Conservation (phyloP, 1,140 invertebrate genomes). For the Kradibia gibbosae region DNA sequence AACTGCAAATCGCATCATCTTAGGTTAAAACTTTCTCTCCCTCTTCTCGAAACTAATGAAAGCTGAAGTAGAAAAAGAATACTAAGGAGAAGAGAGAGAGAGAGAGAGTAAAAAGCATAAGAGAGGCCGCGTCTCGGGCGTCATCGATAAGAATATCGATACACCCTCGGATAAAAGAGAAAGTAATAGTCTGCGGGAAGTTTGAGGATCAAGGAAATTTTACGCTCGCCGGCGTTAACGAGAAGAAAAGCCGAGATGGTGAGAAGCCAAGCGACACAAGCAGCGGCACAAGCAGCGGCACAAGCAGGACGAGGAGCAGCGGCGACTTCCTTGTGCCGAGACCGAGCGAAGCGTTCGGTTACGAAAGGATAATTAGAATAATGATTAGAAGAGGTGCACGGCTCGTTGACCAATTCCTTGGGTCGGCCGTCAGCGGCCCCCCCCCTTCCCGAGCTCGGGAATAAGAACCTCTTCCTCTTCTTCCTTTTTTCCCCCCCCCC, state of each 20-base stretch:
- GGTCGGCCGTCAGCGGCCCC: constrained; percentile 45
- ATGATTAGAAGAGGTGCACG: constrained; percentile 67
- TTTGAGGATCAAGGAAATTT: constrained; percentile 31
- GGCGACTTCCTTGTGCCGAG: neutral
- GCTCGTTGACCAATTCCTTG: constrained; percentile 68
- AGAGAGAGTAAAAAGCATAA: no score
- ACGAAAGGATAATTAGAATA: constrained; percentile 69
- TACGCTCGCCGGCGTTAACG: neutral
- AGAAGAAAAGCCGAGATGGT: neutral
- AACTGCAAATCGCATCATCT: no score
- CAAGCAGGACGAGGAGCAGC: no score
- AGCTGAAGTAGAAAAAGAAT: no score
- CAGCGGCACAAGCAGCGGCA: no score
- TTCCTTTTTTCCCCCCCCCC: neutral
- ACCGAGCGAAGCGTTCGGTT: constrained; percentile 62
- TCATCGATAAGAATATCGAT: constrained; percentile 13
- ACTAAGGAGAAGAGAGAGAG: no score
- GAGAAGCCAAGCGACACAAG: constrained; percentile 45
- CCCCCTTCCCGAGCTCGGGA: neutral
- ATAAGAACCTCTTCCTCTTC: neutral
- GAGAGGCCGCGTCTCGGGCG: constrained; percentile 18
- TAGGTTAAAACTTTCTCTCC: no score
- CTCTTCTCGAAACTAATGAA: no score
- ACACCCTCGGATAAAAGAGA: neutral
- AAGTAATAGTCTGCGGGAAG: neutral